Conservation (phyloP, 2,888 invertebrate species). For the Eupithecia tripunctaria region DNA sequence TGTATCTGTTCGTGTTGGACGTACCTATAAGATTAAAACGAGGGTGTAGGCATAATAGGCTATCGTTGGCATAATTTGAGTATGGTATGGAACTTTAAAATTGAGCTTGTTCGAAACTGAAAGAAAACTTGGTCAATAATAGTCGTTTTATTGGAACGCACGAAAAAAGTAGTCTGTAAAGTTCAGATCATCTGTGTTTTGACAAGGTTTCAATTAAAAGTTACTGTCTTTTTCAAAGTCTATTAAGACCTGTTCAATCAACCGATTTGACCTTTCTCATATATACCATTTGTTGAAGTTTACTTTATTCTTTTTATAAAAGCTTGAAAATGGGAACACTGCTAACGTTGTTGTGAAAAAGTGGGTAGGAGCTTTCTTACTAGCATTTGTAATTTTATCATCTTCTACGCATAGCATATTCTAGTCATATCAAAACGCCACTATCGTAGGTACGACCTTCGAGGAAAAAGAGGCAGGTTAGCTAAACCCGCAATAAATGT, state of each 20-base stretch:
- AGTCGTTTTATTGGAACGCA: too few relatives aligned
- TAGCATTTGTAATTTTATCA: neutral
- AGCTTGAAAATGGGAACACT: slow-evolving; percentile 17
- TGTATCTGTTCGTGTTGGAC: neutral
- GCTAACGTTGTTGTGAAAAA: neutral
- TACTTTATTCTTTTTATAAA: slow-evolving; percentile 28
- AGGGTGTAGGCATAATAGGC: neutral
- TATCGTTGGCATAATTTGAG: neutral
- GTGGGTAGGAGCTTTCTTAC: neutral
- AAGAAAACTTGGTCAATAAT: neutral
- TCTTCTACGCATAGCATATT: too few relatives aligned
- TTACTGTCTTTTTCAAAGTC: slow-evolving; percentile 2
- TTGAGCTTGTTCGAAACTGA: neutral
- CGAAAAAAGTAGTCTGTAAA: neutral
- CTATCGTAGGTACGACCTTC: neutral
- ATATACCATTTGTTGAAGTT: slow-evolving; percentile 24
- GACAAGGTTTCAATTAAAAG: neutral
- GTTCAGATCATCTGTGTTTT: neutral
- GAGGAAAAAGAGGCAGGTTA: neutral
- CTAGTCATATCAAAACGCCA: neutral
- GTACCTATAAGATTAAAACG: neutral
- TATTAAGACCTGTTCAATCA: slow-evolving; percentile 15
- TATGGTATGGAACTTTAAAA: neutral
- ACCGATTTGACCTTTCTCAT: slow-evolving; percentile 25
- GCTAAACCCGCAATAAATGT: neutral